phyloP scores from a whole-genome alignment of 2,888 invertebrate genomes.

The Harmothoe impar region DNA sequence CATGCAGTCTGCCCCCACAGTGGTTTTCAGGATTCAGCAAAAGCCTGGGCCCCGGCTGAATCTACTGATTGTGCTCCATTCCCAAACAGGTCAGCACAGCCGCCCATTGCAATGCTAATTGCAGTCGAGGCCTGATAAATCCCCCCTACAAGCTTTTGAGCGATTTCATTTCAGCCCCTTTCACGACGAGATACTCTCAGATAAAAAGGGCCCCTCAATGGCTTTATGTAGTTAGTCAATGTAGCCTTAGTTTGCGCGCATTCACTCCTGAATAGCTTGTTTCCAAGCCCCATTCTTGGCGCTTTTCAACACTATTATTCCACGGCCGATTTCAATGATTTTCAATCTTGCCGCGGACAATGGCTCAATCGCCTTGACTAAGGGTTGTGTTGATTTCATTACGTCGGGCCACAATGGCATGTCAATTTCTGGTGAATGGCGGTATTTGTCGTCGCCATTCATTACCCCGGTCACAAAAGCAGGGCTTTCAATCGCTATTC shows the following conservation, averaged over 20 bases:
- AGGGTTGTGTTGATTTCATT: conserved; percentile 81
- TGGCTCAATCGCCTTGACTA: conserved; percentile 78
- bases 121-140: conserved; percentile 18
- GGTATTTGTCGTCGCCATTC: conserved; percentile 79
- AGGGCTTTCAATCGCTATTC: conserved; percentile 64
- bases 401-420: conserved; percentile 75
- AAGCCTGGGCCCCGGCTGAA: background rate
- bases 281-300: conserved; percentile 59
- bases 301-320: conserved; percentile 65
- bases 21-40: conserved; percentile 15
- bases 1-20: background rate
- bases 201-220: conserved; percentile 62
- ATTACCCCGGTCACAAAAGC: conserved; percentile 78
- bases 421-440: conserved; percentile 77
- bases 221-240: conserved; percentile 67
- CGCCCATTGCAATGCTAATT: conserved; percentile 61
- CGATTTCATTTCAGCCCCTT: conserved; percentile 59
- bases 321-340: conserved; percentile 75
- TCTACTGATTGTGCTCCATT: conserved; percentile 11
- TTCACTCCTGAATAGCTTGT: conserved; percentile 65
- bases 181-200: conserved; percentile 53
- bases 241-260: conserved; percentile 64
- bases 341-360: conserved; percentile 82
- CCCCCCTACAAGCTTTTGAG: conserved; percentile 57
- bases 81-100: conserved; percentile 24